Evolutionary conservation across 2,113 vertebrate genomes (phyloP), one percentile per base, ranked within the genome.

Genomic region (Platycercus adscitus): DNA sequence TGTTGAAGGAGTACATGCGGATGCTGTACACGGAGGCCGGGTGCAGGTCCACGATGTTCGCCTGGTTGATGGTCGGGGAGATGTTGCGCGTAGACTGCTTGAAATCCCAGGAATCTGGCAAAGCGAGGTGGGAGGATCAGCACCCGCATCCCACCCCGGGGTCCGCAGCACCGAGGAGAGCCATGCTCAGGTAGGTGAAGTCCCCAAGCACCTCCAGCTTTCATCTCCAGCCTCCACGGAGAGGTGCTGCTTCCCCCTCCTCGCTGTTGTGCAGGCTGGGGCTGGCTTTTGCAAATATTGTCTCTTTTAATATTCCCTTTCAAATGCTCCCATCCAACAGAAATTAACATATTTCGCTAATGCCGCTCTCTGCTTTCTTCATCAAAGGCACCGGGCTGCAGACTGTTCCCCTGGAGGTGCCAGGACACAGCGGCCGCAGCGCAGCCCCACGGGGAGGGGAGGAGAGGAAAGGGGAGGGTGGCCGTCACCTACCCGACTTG

Each of bases 41-140:
- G 95, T 99, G 99, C 58, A 99, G 98, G 97, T 99, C 99, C 92
- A 99, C 99, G 1, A 99, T 99, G 97, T 99, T 99, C 7, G 99
- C 99, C 97, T 99, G 99, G 97, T 99, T 99, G 97, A 99, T 99
- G 95, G 98, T 99, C 1, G 99, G 99, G 56, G 99, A 99, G 97
- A 99, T 99, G 97, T 99, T 99, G 72, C 99, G 99, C 1, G 99
- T 99, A 4, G 99, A 99, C 64, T 99, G 99, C 91, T 99, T 99
- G 23, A 99, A 98, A 94, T 99, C 99, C 99, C 99, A 99, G 61
- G 99, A 98, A 94, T 99, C 99, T 99, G 95, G 17, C 0, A 2
- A 37, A 20, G 56, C 0, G 6, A 39, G 58, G 11, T 8, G 17
- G 55, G 44, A 50, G 52, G 44, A 25, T 83, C 71, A 83, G 86